Evolutionary conservation across 2,888 invertebrate species (phyloP).

Genomic region (Stegophylla sp.): DNA sequence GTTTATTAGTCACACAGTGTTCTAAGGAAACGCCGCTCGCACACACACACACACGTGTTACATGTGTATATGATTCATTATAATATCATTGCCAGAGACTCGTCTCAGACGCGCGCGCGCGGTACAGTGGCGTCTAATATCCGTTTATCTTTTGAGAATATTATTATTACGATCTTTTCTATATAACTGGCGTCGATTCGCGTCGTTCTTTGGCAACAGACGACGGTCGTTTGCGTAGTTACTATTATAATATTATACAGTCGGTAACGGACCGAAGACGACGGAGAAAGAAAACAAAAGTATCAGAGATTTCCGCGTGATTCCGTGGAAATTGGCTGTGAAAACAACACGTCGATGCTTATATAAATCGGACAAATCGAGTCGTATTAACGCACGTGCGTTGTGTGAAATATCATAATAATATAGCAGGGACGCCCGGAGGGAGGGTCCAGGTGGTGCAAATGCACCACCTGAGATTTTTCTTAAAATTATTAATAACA

Average conservation of each 20-base stretch:
- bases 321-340: background rate
- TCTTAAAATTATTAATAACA: too few species aligned
- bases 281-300: background rate
- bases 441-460: too few species aligned
- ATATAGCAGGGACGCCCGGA: too few species aligned
- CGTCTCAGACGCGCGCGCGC: background rate
- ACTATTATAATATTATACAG: too few species aligned
- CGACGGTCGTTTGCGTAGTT: background rate
- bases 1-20: conserved; percentile 51
- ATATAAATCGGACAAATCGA: too few species aligned
- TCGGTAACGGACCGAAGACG: background rate
- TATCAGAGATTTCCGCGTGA: background rate
- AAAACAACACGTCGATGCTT: background rate
- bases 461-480: too few species aligned
- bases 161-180: background rate
- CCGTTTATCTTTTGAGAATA: background rate
- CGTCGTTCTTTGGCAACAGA: conserved; percentile 25
- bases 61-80: conserved; percentile 49
- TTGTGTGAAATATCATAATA: too few species aligned
- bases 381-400: too few species aligned
- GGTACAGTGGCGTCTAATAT: conserved; percentile 2
- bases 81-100: conserved; percentile 24
- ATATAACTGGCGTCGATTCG: conserved; percentile 24
- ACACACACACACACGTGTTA: background rate
- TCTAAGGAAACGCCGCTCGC: conserved; percentile 25